Evolutionary conservation across 2,797 vertebrate genomes (phyloP).

Genomic region (Leptodactylus fallax): DNA sequence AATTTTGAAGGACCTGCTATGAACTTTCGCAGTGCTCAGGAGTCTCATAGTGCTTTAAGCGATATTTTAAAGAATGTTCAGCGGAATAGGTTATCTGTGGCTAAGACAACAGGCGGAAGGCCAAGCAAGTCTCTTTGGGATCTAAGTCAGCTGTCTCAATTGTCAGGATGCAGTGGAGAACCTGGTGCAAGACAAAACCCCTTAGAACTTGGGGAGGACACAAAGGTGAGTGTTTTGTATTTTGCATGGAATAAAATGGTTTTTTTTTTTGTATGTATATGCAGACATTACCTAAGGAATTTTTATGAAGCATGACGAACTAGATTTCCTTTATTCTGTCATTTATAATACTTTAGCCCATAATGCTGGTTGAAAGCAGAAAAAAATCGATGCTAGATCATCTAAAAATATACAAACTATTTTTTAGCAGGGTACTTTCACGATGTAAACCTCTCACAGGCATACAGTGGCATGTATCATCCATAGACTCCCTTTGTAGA

Average conservation of each 20-base stretch:
- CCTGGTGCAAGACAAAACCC: slow-evolving; percentile 51
- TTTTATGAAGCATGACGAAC: too few relatives aligned
- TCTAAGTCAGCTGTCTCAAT: slow-evolving; percentile 71
- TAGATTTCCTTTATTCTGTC: too few relatives aligned
- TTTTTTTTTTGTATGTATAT: too few relatives aligned
- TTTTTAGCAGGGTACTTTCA: too few relatives aligned
- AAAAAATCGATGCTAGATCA: too few relatives aligned
- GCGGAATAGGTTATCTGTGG: slow-evolving; percentile 17
- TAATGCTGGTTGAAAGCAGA: too few relatives aligned
- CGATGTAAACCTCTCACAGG: too few relatives aligned
- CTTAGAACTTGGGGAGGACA: slow-evolving; percentile 61
- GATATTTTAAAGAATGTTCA: slow-evolving; percentile 69
- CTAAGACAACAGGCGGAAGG: slow-evolving; percentile 61
- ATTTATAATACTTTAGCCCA: too few relatives aligned
- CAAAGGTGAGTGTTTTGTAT: slow-evolving; percentile 46
- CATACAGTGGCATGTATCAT: too few relatives aligned
- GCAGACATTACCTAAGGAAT: too few relatives aligned
- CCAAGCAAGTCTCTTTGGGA: slow-evolving; percentile 75
- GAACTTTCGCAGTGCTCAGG: slow-evolving; percentile 28
- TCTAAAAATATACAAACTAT: too few relatives aligned
- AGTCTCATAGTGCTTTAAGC: slow-evolving; percentile 67
- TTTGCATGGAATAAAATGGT: slow-evolving; percentile 2
- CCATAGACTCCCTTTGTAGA: too few relatives aligned
- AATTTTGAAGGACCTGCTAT: slow-evolving; percentile 46
- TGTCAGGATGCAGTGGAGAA: slow-evolving; percentile 68